Base-by-base conservation (phyloP, 2,888 invertebrate species). In the Matsumyia berberina region DNA sequence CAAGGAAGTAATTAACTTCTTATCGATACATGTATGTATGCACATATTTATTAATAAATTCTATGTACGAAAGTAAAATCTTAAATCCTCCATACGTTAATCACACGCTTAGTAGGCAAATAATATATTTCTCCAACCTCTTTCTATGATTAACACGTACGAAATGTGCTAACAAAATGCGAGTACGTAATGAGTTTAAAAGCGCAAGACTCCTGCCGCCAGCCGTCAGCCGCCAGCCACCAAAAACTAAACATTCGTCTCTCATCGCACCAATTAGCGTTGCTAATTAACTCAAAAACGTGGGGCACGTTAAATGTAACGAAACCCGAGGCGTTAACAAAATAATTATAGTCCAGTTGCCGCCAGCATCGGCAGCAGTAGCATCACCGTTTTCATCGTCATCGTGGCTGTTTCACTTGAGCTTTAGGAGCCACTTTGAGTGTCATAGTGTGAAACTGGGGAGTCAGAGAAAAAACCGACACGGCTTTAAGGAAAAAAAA, bases 271-370 rank as follows among this genome's bases (percentile, higher is more conserved):
- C 70, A 78, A 78, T 70, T 62, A 70, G 62, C 53, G 60, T 37
- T 55, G 29, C 70, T 62, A 78, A 70, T 70, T 78, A 78, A 49
- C 70, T 55, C 15, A 55, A 46, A 9, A 29, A 19, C 44, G 33
- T 55, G 37, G 31, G 24, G 17, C 53, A 37, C 46, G 62, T 55
- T 33, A 70, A 62, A 31, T 39, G 37, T 62, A 49, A 62, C 51
- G 12, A 78, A 11, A 69, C 69, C 37, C 24, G 53, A 42, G 19
- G 60, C 69, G 35, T 53, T 69, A 69, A 62, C 77, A 44, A 42
- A 77, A 69, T 60, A 44, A 78, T 70, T 62, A 70, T 31, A 12
- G 62, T 55, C 62, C 70, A 78, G 70, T 70, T 17, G 55, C 60
- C 42, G 35, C 29, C 17, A 62, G 29, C 55, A 58, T 57, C 58